A percentile compares a stretch with the other conserved stretches of the same genome.
Conservation (phyloP, 2,113 vertebrate genomes). For the Nycticebus coucang region DNA sequence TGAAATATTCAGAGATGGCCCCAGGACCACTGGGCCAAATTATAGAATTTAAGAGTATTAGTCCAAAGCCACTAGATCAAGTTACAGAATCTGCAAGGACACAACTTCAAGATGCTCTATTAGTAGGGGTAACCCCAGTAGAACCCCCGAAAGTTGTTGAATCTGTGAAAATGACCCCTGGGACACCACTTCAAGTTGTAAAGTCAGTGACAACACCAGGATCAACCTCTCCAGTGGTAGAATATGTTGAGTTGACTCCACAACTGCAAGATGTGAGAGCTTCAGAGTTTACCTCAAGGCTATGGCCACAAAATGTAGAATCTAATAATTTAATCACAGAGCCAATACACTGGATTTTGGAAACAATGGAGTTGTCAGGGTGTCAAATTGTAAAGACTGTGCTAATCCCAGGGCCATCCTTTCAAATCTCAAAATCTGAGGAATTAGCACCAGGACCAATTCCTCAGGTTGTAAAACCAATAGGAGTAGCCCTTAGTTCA, state of each 20-base stretch:
- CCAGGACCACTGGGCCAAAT: slow-evolving; percentile 20
- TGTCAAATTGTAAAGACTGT: slow-evolving; percentile 61
- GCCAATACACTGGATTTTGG: slow-evolving; percentile 57
- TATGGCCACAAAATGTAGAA: slow-evolving; percentile 51
- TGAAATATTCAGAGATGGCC: background rate
- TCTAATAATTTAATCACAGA: slow-evolving; percentile 28
- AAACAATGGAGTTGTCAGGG: slow-evolving; percentile 10
- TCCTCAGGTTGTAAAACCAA: slow-evolving; percentile 54
- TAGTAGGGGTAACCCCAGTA: background rate
- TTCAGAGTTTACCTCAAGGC: slow-evolving; percentile 8
- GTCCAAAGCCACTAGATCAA: slow-evolving; percentile 37
- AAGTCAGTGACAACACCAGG: background rate
- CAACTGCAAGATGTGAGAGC: background rate
- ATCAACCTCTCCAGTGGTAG: background rate
- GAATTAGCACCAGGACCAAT: slow-evolving; percentile 48
- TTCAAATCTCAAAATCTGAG: slow-evolving; percentile 67
- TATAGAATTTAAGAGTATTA: background rate
- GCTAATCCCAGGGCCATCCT: slow-evolving; percentile 37
- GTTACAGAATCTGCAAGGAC: slow-evolving; percentile 31
- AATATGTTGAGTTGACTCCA: background rate
- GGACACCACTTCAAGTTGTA: slow-evolving; percentile 9
- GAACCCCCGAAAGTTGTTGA: background rate
- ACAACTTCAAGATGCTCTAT: background rate
- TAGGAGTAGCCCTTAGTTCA: background rate
- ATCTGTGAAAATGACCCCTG: slow-evolving; percentile 13